Evolutionary conservation across 2,797 vertebrate species (phyloP), one percentile per base, ranked within the genome.

Genomic region (Sorex maritimensis): DNA sequence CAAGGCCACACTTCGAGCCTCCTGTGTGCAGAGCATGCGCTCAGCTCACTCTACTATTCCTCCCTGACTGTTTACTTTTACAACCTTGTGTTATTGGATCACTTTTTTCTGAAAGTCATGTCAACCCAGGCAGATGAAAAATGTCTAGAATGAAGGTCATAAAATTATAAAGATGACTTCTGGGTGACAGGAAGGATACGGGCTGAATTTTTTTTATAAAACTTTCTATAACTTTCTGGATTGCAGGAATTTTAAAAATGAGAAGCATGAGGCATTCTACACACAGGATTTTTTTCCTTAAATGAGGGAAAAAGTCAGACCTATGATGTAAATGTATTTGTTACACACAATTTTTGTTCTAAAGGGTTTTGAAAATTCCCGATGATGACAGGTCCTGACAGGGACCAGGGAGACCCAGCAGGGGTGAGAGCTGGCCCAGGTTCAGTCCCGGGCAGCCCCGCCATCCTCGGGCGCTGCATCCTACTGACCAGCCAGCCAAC

Each of bases 101-200:
- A 19, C 71, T 17, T 75, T 91, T 91, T 93, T 80, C 15, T 77
- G 86, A 89, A 95, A 92, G 63, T 84, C 52, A 9, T n/a, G 63
- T 75, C 65, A 88, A 84, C n/a, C 1, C 38, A 71, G 72, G 63
- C 38, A 94, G 82, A 83, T 17, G 81, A 90, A 95, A 92, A 84
- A 55, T 73, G 83, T 26, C 34, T 52, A 83, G 2, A 88, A 10
- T 84, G 11, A 84, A 65, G 61, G 30, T 93, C 11, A 88, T 8
- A 24, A 92, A 86, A 92, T 89, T 49, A 88, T 58, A 79, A 88
- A 71, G 65, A 93, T 14, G 10, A 30, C 77, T 74, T 93, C 94
- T 52, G 68, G 61, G 6, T 81, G 23, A 81, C 7, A 65, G 38
- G 11, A 81, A 68, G 9, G 78, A 58, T 63, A 86, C 5, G 88